Conservation (phyloP, 2,888 invertebrate genomes). For the Cyclophora punctaria region DNA sequence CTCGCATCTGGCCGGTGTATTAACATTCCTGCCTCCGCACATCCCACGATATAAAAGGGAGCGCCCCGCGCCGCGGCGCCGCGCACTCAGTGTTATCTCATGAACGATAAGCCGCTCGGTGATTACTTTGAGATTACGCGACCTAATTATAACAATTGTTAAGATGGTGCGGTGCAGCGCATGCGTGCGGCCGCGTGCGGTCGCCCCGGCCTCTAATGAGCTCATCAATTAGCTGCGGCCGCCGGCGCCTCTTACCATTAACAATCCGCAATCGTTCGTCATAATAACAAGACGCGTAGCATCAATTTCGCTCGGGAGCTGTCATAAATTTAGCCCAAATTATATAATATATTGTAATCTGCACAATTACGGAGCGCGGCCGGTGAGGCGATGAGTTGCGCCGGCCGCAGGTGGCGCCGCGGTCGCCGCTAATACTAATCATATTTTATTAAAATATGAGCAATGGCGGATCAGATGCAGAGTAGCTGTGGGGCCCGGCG, state of each 20-base stretch:
- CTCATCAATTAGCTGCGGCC: too few species aligned
- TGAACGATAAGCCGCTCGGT: background rate
- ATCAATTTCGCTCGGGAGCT: constrained; percentile 48
- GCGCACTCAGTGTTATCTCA: background rate
- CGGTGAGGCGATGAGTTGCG: constrained; percentile 36
- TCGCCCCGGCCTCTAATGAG: background rate
- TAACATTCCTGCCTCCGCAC: constrained; percentile 13
- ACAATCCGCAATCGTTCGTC: constrained; percentile 49
- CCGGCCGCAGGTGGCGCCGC: constrained; percentile 25
- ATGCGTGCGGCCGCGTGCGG: too few species aligned
- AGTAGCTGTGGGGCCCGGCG: too few species aligned
- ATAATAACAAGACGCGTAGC: constrained; percentile 55
- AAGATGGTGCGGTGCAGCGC: too few species aligned
- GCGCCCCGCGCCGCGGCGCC: background rate
- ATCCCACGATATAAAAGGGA: constrained; percentile 6
- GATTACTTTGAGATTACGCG: too few species aligned
- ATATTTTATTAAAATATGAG: constrained; percentile 28
- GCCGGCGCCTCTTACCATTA: constrained; percentile 23
- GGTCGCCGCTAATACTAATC: constrained; percentile 31
- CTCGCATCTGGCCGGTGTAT: constrained; percentile 15
- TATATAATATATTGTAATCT: constrained; percentile 47
- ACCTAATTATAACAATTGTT: too few species aligned
- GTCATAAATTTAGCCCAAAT: constrained; percentile 45
- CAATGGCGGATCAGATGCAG: too few species aligned
- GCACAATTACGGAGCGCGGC: constrained; percentile 42